Evolutionary conservation across 2,888 invertebrate species (phyloP), one percentile per base, ranked within the genome.

Genomic region (Galerucella nymphaeae): DNA sequence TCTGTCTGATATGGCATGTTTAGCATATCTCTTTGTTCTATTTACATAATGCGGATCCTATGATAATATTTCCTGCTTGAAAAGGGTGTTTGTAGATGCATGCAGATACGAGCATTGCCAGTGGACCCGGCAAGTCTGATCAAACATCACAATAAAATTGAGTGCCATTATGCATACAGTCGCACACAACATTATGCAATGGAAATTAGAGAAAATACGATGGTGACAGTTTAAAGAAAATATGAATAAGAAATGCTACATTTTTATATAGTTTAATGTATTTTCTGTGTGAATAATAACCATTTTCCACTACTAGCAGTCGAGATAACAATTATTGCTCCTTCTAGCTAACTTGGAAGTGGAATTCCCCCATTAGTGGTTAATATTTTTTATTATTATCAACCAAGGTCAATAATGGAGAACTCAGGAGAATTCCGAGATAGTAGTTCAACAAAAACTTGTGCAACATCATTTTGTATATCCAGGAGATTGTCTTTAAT

Each of bases 1-100:
- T 76, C 75, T 66, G 75, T 78, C 75, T 67, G 74, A 74, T 75
- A 72, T 67, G 67, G 59, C 73, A 61, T 73, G 72, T 73, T 78
- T 77, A 76, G 73, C 77, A 76, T 78, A 75, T 76, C 73, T 71
- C 71, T 73, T 74, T 77, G 72, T 72, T 70, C 62, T 69, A 78
- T 78, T 77, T 77, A 74, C 78, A 77, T 78, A 77, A 76, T 78
- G 75, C 74, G 74, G 71, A 76, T 77, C 74, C 74, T 75, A 77
- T 75, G 77, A 78, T 78, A 77, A 75, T 76, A 76, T 76, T 75
- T 76, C 58, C 63, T 62, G 71, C 68, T 71, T 61, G 64, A 63
- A 67, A 68, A 76, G 70, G 76, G 74, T 74, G 72, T 69, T n/a
- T n/a, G n/a, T n/a, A 72, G 68, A 76, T 70, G 61, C 66, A 72